Evolutionary conservation across 2,113 vertebrate species (phyloP).

Genomic region (Oncorhynchus clarkii): DNA sequence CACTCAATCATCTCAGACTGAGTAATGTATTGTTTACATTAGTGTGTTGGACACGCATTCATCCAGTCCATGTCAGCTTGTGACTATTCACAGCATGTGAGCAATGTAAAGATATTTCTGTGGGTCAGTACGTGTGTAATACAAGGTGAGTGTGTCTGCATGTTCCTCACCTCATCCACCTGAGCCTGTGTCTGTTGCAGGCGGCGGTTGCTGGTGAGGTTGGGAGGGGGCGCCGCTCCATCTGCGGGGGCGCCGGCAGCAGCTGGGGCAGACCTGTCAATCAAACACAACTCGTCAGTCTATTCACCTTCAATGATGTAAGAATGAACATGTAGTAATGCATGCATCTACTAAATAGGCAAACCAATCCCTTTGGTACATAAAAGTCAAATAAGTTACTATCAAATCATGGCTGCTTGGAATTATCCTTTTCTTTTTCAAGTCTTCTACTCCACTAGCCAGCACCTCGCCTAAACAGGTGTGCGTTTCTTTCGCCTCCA

Average conservation of each 20-base stretch:
- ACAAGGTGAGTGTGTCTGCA: background rate
- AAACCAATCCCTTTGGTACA: too few species aligned
- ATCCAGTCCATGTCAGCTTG: too few species aligned
- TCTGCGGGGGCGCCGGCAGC: constrained; percentile 75
- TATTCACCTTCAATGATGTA: background rate
- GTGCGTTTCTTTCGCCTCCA: too few species aligned
- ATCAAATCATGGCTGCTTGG: too few species aligned
- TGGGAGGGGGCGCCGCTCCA: constrained; percentile 76
- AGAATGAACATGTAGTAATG: too few species aligned
- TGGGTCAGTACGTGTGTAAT: background rate
- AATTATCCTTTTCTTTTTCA: too few species aligned
- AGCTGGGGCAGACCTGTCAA: constrained; percentile 81
- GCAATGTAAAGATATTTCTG: background rate
- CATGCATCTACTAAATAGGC: too few species aligned
- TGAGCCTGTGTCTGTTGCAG: constrained; percentile 91
- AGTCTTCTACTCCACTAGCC: too few species aligned
- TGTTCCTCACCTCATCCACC: constrained; percentile 82
- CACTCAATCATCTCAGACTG: background rate
- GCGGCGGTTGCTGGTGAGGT: constrained; percentile 85
- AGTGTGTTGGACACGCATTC: too few species aligned
- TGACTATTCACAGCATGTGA: background rate
- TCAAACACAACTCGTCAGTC: constrained; percentile 10
- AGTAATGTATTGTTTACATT: too few species aligned
- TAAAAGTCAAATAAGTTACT: too few species aligned
- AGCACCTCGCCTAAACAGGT: too few species aligned